These are phyloP conservation scores for Diorhabda elongata DNA, from an alignment of 1,140 invertebrate species.

Conservation along the genomic window DNA sequence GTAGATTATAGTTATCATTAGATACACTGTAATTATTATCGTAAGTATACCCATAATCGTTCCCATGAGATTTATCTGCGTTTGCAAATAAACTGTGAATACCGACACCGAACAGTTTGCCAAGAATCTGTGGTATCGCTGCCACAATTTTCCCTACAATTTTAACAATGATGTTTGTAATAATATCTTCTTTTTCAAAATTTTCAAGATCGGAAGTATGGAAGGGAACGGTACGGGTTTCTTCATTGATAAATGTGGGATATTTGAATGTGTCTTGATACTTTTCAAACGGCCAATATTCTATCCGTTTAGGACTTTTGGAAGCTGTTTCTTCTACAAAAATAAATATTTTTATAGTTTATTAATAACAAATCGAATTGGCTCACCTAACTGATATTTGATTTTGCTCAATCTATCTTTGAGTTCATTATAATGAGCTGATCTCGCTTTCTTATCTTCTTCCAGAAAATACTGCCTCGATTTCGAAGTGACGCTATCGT, in stretches of 20 bases:
- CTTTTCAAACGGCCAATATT: background rate
- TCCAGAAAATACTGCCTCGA: background rate
- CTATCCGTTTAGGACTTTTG: background rate
- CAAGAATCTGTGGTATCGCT: slow-evolving; percentile 31
- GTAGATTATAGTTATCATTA: slow-evolving; percentile 12
- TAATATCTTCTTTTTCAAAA: slow-evolving; percentile 27
- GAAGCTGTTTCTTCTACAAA: slow-evolving; percentile 23
- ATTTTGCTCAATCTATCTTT: slow-evolving; percentile 23
- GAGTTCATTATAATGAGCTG: slow-evolving; percentile 14
- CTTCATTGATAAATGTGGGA: background rate
- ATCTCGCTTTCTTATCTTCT: slow-evolving; percentile 8
- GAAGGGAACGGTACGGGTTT: too few relatives aligned
- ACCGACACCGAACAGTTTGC: slow-evolving; percentile 32
- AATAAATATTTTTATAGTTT: slow-evolving; percentile 14
- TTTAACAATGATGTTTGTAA: slow-evolving; percentile 33
- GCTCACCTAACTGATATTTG: slow-evolving; percentile 36
- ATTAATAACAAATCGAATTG: slow-evolving; percentile 1
- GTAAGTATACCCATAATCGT: background rate
- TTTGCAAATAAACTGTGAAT: slow-evolving; percentile 26
- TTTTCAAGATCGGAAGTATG: too few relatives aligned
- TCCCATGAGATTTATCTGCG: slow-evolving; percentile 4
- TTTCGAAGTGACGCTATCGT: background rate
- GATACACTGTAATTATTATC: background rate
- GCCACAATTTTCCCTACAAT: slow-evolving; percentile 39
- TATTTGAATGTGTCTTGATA: background rate